A percentile compares a stretch with the other conserved stretches of the same genome.
Conservation (phyloP, 2,797 vertebrate genomes). For the Morelia viridis region DNA sequence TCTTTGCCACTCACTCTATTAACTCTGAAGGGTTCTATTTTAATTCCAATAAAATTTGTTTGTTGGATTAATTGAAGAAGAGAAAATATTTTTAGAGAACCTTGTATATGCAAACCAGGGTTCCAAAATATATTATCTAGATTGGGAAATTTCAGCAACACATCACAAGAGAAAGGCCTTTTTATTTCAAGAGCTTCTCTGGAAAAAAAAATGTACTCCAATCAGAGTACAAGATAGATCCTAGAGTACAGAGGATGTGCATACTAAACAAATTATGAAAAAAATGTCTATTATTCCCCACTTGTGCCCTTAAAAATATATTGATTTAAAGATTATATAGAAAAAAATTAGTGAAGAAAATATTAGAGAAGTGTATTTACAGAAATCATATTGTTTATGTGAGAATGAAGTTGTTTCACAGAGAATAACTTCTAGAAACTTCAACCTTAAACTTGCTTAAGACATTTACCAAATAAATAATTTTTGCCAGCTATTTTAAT, state of each 20-base stretch:
- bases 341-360: neutral
- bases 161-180: neutral
- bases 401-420: neutral
- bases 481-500: neutral
- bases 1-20: constrained; percentile 32
- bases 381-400: neutral
- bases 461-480: neutral
- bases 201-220: neutral
- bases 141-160: neutral
- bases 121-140: constrained; percentile 33
- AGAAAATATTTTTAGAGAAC: constrained; percentile 46
- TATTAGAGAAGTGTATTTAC: neutral
- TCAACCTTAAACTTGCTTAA: neutral
- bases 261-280: neutral
- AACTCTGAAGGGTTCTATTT: constrained; percentile 24
- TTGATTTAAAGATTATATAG: neutral
- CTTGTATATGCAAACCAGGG: constrained; percentile 17
- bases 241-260: neutral
- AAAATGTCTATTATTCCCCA: neutral
- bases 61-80: constrained; percentile 52
- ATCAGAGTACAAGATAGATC: neutral
- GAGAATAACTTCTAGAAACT: neutral
- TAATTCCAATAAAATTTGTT: constrained; percentile 48
- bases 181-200: neutral
- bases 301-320: neutral